Evolutionary conservation across 2,797 vertebrate species (phyloP), one percentile per base, ranked within the genome.

Genomic region (Cynodonichthys magdalenae): DNA sequence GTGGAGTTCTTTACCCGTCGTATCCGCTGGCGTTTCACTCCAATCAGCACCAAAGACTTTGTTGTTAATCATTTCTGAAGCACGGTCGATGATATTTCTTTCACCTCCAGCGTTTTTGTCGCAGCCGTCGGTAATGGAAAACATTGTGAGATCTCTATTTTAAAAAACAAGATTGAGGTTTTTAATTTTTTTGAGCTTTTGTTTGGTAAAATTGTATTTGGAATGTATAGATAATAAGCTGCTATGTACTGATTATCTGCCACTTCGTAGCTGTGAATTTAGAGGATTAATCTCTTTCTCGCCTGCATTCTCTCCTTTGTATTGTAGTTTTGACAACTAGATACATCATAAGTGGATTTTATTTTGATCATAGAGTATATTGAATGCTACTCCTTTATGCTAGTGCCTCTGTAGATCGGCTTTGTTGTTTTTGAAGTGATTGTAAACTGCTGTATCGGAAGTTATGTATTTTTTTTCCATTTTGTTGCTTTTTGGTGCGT

Each of bases 191-290:
- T 86, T 93, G 24, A 94, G 92, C 92, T 96, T 92, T 97, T 91
- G 95, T 95, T 48, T 34, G 46, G 7, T 47, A 47, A 94, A 94
- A 93, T 94, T 90, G 92, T 96, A 95, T 97, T 95, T 97, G 96
- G 96, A 98, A 98, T 98, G 97, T 98, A 97, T 96, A 93, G 95
- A 97, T 96, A 95, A 95, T 96, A 96, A 95, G 97, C 97, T 98
- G 97, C 97, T 99, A 98, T 95, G 94, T 98, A 96, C 96, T 92
- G 95, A 96, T 97, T 76, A 84, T 87, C 89, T 94, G 96, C 96
- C 96, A 97, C 96, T 97, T 97, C 89, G 96, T 99, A 97, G 97
- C 96, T 98, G 97, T 98, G 97, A 98, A 97, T 95, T 95, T 96
- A 95, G 95, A 95, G 95, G 94, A 95, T 95, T 95, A 95, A 96